phyloP scores from a whole-genome alignment of 2,888 invertebrate species.

The Norana najaformis region DNA sequence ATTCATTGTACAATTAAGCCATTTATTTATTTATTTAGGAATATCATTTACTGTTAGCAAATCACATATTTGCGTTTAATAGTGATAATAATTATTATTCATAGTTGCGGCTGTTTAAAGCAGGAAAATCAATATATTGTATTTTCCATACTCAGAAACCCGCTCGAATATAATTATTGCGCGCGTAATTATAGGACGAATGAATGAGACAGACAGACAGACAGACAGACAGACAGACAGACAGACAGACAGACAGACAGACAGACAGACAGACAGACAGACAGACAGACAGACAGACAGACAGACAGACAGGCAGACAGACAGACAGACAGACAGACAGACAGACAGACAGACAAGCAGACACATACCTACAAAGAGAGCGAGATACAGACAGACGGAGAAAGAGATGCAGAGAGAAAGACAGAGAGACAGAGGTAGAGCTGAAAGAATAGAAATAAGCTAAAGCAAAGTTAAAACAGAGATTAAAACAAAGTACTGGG shows the following conservation, averaged over 20 bases:
- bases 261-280: background rate
- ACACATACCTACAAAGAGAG: background rate
- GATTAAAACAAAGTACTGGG: no score
- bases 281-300: background rate
- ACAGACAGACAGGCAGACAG: background rate
- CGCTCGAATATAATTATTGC: no score
- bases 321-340: background rate
- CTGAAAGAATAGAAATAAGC: no score
- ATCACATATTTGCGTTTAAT: no score
- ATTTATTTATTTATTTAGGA: no score
- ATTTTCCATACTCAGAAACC: background rate
- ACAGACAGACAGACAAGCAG: background rate
- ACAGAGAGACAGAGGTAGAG: no score
- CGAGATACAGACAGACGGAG: no score
- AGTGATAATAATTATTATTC: no score
- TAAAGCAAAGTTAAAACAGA: no score
- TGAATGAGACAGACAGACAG: background rate
- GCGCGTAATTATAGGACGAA: background rate
- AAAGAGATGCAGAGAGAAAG: background rate
- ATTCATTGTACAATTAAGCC: background rate
- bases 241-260: background rate
- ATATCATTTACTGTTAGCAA: no score
- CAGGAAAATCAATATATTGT: background rate
- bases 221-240: background rate
- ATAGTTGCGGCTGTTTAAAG: no score